A percentile compares a stretch with the other conserved stretches of the same genome.
Conservation (phyloP, 2,888 invertebrate genomes). For the Lasioglossum malachurum region DNA sequence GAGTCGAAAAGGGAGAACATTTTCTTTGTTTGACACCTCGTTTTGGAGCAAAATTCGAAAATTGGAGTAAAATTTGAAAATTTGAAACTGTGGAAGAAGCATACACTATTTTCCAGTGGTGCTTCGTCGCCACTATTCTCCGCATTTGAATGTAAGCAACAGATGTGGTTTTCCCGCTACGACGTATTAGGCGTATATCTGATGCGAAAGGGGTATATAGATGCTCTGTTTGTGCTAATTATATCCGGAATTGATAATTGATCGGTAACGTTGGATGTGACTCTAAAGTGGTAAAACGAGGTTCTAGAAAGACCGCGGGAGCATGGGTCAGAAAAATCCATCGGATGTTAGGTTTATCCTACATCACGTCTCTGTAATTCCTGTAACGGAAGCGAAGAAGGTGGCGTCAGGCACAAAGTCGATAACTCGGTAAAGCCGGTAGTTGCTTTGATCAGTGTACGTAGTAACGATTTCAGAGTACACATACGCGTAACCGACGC, state of each 20-base stretch:
- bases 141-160: conserved; percentile 1
- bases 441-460: conserved; percentile 73
- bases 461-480: conserved; percentile 16
- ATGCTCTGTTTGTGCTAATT: conserved; percentile 12
- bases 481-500: conserved; percentile 16
- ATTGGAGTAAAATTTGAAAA: too few species aligned
- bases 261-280: conserved; percentile 23
- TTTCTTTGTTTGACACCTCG: too few species aligned
- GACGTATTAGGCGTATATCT: neutral
- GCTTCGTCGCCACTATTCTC: neutral
- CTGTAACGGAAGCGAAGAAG: conserved; percentile 73
- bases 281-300: conserved; percentile 1
- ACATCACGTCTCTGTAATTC: conserved; percentile 71
- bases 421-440: conserved; percentile 84
- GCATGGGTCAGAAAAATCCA: conserved; percentile 1
- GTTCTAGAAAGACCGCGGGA: neutral
- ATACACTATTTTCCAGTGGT: neutral
- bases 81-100: neutral
- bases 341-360: conserved; percentile 9
- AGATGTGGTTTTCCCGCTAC: conserved; percentile 1
- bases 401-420: conserved; percentile 76
- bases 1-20: too few species aligned
- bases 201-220: neutral
- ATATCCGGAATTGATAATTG: neutral
- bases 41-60: too few species aligned